These are phyloP conservation scores for Dicyrtomina minuta DNA, from an alignment of 2,888 invertebrate species.

Conservation along the genomic window DNA sequence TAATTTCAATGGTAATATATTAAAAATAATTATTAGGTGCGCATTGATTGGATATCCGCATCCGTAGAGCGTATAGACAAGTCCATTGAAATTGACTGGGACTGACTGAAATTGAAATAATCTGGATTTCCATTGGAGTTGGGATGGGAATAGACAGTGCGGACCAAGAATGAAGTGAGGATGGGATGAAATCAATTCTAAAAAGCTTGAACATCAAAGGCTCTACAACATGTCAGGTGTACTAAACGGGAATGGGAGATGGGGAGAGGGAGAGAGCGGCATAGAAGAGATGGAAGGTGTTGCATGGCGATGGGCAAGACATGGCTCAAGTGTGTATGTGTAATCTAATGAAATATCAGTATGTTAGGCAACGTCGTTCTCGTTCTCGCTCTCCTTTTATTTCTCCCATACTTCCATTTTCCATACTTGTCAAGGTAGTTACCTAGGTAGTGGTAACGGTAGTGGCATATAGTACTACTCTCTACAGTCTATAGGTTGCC, in stretches of 20 bases:
- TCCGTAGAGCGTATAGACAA: background rate
- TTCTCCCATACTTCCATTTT: constrained; percentile 28
- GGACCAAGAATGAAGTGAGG: constrained; percentile 18
- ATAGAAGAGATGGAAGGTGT: constrained; percentile 52
- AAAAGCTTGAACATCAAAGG: constrained; percentile 25
- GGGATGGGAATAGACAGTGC: background rate
- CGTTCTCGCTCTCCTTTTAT: no score
- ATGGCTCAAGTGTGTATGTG: constrained; percentile 35
- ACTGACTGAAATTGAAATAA: no score
- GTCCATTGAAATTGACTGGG: no score
- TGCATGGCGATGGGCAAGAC: no score
- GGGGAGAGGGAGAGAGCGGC: no score
- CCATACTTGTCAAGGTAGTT: background rate
- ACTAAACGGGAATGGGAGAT: constrained; percentile 50
- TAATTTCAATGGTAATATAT: no score
- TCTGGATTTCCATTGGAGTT: no score
- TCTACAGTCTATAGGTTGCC: no score
- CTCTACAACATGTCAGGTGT: constrained; percentile 48
- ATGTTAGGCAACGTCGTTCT: constrained; percentile 43
- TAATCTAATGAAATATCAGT: constrained; percentile 9
- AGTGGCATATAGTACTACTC: no score
- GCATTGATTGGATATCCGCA: no score
- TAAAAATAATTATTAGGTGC: no score
- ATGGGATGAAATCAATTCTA: constrained; percentile 31
- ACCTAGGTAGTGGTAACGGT: no score